These are phyloP conservation scores for Molanna angustata DNA, from an alignment of 2,888 invertebrate genomes.

Conservation along the genomic window DNA sequence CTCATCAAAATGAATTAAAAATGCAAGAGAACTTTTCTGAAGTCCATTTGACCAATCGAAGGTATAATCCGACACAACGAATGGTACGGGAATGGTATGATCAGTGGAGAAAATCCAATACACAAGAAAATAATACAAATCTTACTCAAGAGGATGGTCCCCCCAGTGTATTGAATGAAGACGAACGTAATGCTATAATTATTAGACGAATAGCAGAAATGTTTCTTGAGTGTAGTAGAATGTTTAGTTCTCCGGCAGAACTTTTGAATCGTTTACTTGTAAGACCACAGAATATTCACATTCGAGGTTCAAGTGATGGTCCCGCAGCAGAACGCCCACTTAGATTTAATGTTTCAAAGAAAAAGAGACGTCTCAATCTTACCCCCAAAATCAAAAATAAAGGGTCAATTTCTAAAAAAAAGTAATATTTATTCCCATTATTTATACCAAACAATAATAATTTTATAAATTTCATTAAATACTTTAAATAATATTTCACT, in stretches of 20 bases:
- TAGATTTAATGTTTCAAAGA: neutral
- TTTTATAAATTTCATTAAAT: too few relatives aligned
- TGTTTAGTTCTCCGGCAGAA: neutral
- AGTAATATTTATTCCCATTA: too few relatives aligned
- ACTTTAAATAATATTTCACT: too few relatives aligned
- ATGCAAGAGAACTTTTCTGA: conserved; percentile 2
- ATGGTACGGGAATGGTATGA: conserved; percentile 3
- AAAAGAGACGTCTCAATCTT: neutral
- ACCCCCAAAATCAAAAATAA: neutral
- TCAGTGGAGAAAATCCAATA: neutral
- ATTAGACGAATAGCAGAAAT: conserved; percentile 3
- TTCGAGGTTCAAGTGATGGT: too few relatives aligned
- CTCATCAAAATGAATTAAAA: conserved; percentile 5
- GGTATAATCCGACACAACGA: neutral
- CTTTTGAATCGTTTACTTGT: neutral
- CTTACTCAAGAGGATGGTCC: too few relatives aligned
- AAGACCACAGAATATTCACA: neutral
- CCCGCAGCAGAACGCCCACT: too few relatives aligned
- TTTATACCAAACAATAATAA: too few relatives aligned
- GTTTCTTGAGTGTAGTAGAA: neutral
- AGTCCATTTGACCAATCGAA: neutral
- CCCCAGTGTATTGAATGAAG: too few relatives aligned
- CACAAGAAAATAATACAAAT: neutral
- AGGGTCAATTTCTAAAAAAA: too few relatives aligned
- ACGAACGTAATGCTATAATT: neutral